phyloP scores from a whole-genome alignment of 2,113 vertebrate species.

The Leptosomus discolor region DNA sequence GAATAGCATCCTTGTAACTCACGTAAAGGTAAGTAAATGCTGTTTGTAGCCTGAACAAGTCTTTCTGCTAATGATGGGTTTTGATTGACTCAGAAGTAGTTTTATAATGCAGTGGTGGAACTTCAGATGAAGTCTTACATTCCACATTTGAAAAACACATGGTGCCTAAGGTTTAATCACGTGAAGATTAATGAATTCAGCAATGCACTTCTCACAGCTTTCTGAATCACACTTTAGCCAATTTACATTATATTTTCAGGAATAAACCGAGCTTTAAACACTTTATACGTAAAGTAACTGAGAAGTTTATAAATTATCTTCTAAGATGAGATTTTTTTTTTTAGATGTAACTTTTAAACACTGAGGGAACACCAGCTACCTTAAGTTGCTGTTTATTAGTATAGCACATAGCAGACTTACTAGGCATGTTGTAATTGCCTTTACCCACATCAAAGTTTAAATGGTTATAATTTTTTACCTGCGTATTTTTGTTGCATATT shows the following conservation, averaged over 20 bases:
- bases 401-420: background rate
- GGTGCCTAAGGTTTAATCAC: background rate
- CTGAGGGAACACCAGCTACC: background rate
- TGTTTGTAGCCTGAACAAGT: conserved; percentile 11
- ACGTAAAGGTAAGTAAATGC: conserved; percentile 59
- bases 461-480: background rate
- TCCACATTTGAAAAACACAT: background rate
- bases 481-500: background rate
- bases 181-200: background rate
- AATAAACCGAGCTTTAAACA: background rate
- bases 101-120: background rate
- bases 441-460: background rate
- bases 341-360: background rate
- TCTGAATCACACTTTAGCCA: background rate
- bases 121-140: background rate
- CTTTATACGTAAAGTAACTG: background rate
- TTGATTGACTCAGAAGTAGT: background rate
- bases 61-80: background rate
- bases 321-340: background rate
- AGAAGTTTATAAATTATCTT: background rate
- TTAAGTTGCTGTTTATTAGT: background rate
- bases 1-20: conserved; percentile 39
- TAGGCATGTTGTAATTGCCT: background rate
- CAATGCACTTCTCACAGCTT: background rate
- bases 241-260: background rate